phyloP scores from a whole-genome alignment of 2,113 vertebrate genomes.

The Takifugu flavidus region DNA sequence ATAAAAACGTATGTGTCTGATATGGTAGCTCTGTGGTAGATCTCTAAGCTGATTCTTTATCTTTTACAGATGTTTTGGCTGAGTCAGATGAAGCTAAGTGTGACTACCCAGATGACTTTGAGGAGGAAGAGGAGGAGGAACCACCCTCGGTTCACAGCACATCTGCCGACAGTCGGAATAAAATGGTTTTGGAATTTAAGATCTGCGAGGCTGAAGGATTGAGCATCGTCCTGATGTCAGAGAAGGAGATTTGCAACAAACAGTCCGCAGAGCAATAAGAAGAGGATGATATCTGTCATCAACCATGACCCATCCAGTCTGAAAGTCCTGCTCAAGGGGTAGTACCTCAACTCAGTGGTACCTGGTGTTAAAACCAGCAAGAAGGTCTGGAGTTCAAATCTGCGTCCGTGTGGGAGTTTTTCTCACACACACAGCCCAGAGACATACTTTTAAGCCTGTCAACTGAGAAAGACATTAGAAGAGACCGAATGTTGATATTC shows the following conservation, averaged over 20 bases:
- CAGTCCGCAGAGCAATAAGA: neutral
- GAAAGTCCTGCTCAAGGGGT: too few relatives aligned
- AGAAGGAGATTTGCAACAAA: constrained; percentile 64
- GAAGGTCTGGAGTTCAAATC: too few relatives aligned
- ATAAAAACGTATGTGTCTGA: too few relatives aligned
- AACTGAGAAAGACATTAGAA: too few relatives aligned
- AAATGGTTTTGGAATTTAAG: constrained; percentile 56
- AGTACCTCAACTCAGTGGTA: too few relatives aligned
- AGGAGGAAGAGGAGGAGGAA: constrained; percentile 64
- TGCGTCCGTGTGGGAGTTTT: too few relatives aligned
- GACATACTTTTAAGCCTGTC: too few relatives aligned
- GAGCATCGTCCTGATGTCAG: constrained; percentile 60
- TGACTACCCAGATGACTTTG: constrained; percentile 78
- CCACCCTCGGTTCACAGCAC: constrained; percentile 37
- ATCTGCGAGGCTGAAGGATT: constrained; percentile 56
- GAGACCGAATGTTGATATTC: too few relatives aligned
- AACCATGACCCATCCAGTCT: too few relatives aligned
- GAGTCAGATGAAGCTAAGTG: constrained; percentile 27
- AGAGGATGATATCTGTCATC: too few relatives aligned
- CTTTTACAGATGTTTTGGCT: constrained; percentile 26
- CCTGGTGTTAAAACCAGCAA: too few relatives aligned
- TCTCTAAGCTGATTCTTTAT: neutral
- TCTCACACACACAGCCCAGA: too few relatives aligned
- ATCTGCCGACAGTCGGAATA: constrained; percentile 31
- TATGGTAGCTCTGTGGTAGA: neutral